Evolutionary conservation across 2,113 vertebrate species (phyloP).

Genomic region (Geococcyx californianus): DNA sequence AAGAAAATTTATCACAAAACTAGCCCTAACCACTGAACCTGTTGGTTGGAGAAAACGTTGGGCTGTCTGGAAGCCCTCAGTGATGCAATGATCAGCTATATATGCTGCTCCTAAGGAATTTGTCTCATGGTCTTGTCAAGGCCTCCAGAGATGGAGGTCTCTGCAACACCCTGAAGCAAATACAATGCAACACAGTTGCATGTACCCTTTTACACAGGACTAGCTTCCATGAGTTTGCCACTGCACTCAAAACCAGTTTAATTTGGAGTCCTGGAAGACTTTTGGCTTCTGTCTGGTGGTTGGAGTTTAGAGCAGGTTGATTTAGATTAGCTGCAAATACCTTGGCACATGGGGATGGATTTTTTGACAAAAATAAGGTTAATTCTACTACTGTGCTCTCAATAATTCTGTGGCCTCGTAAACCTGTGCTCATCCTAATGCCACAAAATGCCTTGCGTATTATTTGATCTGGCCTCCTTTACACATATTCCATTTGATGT

Average conservation of each 20-base stretch:
- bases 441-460: background rate
- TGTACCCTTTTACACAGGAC: rapidly evolving
- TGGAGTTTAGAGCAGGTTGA: background rate
- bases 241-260: background rate
- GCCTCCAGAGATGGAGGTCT: background rate
- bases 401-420: background rate
- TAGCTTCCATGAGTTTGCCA: background rate
- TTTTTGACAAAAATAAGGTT: background rate
- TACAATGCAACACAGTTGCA: background rate
- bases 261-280: background rate
- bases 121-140: background rate
- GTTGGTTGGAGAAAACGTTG: background rate
- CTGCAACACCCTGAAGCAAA: background rate
- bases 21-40: background rate
- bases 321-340: background rate
- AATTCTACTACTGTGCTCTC: background rate
- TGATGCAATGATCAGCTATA: background rate
- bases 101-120: background rate
- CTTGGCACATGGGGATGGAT: background rate
- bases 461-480: background rate
- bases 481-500: background rate
- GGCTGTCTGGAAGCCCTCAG: background rate
- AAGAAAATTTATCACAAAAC: background rate
- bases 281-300: background rate
- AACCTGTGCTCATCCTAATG: background rate